Base-by-base conservation (phyloP, 2,113 vertebrate genomes). In the Rousettus leschenaultii region DNA sequence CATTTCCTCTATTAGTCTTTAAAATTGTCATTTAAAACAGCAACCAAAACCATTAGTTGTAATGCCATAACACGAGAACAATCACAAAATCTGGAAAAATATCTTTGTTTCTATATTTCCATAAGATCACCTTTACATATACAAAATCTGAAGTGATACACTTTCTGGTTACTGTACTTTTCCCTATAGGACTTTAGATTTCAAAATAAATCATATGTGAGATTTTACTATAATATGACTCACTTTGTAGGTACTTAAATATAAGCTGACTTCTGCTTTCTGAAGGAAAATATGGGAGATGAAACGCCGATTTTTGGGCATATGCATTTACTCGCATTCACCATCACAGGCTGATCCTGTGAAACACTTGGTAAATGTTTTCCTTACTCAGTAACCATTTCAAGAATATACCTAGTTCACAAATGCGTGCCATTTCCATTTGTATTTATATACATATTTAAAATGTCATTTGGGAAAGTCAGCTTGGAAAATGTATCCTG, bases 391-490 rank as follows among this genome's bases (percentile, higher is more conserved):
- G 38, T 30, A 66, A 84, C 57, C 28, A 30, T 89, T 89, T 96
- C 92, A 86, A 95, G 87, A 77, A 33, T 53, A 73, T 18, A 55
- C 0, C 2, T 3, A 53, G 24, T 53, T 74, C 68, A 63, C 24
- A 85, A 77, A 45, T 70, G 22, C 61, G 51, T 71, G 1, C 15
- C 24, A 22, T 73, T 90, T 57, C 78, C 40, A 65, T 66, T 82
- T 30, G 40, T 95, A 79, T 87, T 84, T 96, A 45, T 83, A 79
- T 21, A 30, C 7, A 70, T 35, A 70, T 68, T 74, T 86, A 88
- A 90, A 90, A 93, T 96, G 92, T 91, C 94, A 95, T 71, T 97
- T 38, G 40, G 66, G 65, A 94, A 95, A 96, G 96, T 59, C 0
- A n/a, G 78, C 85, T 78, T 65, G 73, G 35, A 43, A 90, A 96